These are phyloP conservation scores for Dolichoris vasculosae DNA, from an alignment of 1,140 invertebrate species.

Conservation along the genomic window DNA sequence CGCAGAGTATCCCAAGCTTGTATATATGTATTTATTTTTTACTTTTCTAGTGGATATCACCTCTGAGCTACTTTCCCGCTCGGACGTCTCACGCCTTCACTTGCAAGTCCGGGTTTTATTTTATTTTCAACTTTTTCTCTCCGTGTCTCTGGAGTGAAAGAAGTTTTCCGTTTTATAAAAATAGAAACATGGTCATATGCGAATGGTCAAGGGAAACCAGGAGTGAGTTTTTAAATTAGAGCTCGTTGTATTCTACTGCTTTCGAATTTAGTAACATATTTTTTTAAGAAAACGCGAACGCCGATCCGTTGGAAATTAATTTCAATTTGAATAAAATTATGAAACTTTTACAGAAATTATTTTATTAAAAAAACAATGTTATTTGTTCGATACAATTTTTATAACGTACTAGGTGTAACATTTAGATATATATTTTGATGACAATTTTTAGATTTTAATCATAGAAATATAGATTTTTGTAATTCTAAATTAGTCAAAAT, in stretches of 20 bases:
- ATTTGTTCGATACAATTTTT: too few relatives aligned
- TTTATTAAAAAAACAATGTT: too few relatives aligned
- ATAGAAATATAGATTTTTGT: too few relatives aligned
- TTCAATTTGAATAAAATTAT: too few relatives aligned
- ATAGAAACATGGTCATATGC: background rate
- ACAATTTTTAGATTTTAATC: too few relatives aligned
- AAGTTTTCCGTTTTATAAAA: background rate
- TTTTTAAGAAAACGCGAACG: background rate
- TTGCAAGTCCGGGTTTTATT: background rate
- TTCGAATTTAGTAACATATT: background rate
- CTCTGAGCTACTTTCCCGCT: background rate
- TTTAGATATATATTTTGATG: too few relatives aligned
- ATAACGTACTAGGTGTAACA: too few relatives aligned
- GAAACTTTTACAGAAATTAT: too few relatives aligned
- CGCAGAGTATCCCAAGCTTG: background rate
- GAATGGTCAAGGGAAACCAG: slow-evolving; percentile 6
- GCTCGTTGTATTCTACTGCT: background rate
- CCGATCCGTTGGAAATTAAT: too few relatives aligned
- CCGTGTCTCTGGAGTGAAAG: background rate
- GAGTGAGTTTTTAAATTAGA: background rate
- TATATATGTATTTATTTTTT: slow-evolving; percentile 16
- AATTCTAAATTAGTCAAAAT: too few relatives aligned
- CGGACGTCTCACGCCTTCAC: background rate
- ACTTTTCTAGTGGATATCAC: slow-evolving; percentile 1
- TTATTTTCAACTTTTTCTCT: background rate